Conservation (phyloP, 2,113 vertebrate genomes). For the Verasper variegatus region DNA sequence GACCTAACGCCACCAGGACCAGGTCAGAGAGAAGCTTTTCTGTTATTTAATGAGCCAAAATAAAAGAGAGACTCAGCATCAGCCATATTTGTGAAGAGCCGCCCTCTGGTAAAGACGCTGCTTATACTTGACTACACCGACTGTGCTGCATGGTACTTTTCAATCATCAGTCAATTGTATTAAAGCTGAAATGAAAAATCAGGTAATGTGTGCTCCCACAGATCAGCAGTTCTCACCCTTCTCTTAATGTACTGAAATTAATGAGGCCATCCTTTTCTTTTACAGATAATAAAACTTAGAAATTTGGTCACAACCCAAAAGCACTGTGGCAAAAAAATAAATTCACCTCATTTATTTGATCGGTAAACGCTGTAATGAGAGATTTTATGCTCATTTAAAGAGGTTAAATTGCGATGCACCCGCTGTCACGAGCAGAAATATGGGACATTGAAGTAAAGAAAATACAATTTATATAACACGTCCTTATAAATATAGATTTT, state of each 20-base stretch:
- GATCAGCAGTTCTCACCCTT: constrained; percentile 10
- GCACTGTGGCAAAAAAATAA: neutral
- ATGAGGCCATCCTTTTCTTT: constrained; percentile 1
- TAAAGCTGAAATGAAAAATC: no score
- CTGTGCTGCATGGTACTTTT: constrained; percentile 17
- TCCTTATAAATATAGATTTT: no score
- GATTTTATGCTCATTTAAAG: neutral
- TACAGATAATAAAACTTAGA: neutral
- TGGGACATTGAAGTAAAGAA: neutral
- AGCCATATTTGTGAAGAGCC: constrained; percentile 6
- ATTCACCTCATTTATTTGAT: neutral
- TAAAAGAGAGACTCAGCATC: constrained; percentile 1
- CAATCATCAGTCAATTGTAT: neutral
- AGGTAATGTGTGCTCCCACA: neutral
- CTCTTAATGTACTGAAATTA: neutral
- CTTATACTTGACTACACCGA: neutral
- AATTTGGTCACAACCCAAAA: neutral
- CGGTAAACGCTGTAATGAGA: neutral
- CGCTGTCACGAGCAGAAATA: neutral
- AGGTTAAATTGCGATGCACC: neutral
- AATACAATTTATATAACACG: neutral
- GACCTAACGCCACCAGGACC: neutral
- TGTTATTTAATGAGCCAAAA: neutral
- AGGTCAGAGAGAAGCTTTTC: neutral
- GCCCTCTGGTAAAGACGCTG: constrained; percentile 2